Base-by-base conservation (phyloP, 2,797 vertebrate genomes). In the Helicolenus hilgendorfi region DNA sequence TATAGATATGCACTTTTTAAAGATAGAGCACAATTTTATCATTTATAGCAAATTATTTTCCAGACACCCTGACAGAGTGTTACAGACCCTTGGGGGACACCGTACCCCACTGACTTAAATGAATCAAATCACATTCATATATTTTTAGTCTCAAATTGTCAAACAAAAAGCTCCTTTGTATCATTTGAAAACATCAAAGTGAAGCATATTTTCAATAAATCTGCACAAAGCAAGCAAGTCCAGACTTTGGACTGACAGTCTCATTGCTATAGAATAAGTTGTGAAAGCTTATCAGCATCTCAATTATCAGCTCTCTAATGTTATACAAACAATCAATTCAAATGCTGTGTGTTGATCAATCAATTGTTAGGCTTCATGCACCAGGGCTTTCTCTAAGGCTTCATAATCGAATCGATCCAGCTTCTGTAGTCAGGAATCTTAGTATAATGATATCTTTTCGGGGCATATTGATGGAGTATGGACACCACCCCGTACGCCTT, bases 401-500 rank as follows among this genome's bases (percentile, higher is more conserved):
- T 8, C n/a, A 86, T 68, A 0, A 56, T 74, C 0, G 1, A 2
- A 36, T 89, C 1, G 56, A 98, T 97, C 97, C 97, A 97, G 2
- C 11, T 0, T 41, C 67, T 72, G 0, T 95, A 90, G 2, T 89
- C 38, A 2, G 89, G 63, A 36, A 97, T 93, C 38, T 90, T 91
- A 0, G 92, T 87, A 29, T 97, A 98, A 22, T 9, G 53, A 7
- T 86, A 58, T 0, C 80, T 45, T 0, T 3, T 7, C 0, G 1
- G 7, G 7, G 1, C 14, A 11, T 0, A 14, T 72, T 5, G 11
- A 4, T 3, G 41, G 33, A 53, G 49, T 53, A 55, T 58, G 8
- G 96, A 96, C 20, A 97, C 90, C 3, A 98, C 77, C 3, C 97
- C 97, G 0, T 95, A 93, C 1, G 94, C 96, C 4, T 65, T 73